Evolutionary conservation across 2,113 vertebrate genomes (phyloP), one percentile per base, ranked within the genome.

Genomic region (Heterotilapia buettikoferi): DNA sequence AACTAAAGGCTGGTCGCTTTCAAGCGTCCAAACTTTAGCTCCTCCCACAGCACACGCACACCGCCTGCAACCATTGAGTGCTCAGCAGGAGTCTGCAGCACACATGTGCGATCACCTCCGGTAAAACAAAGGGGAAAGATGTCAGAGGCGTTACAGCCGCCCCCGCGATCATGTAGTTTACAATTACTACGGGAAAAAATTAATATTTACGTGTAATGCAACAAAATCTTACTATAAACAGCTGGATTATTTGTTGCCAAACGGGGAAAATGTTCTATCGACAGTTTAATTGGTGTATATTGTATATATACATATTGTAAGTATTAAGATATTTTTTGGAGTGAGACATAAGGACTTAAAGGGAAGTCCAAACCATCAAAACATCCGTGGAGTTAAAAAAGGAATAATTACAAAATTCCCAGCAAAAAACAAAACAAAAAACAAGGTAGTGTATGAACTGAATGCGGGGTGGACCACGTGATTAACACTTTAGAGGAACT

Each of bases 41-140:
- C 93, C 95, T 73, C 94, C 94, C 91, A 59, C 92, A 18, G 71
- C 84, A 86, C 91, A 81, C 88, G 83, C 91, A 81, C 81, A 43
- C 61, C 57, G 57, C n/a, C 61, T 19, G 26, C 76, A 76, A 52
- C 73, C 45, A 52, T 52, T 78, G 24, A 50, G 73, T 52, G 26
- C 73, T 6, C 73, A 52, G 45, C 29, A 33, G 73, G 10, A 78
- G 73, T 31, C 73, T 78, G 73, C 45, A 52, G 45, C 73, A 9
- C 73, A 78, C 73, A 50, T 78, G 73, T 78, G 73, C 45, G 5
- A 52, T 78, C 18, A n/a, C 45, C 73, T 13, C 73, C 45, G 24
- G 26, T 78, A 13, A 78, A 52, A 50, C 73, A 50, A 78, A 78
- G 45, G 26, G 73, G 45, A 78, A 78, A 78, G 40, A 50, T 76